phyloP scores from a whole-genome alignment of 2,113 vertebrate species.

The Paracanthobrama guichenoti region DNA sequence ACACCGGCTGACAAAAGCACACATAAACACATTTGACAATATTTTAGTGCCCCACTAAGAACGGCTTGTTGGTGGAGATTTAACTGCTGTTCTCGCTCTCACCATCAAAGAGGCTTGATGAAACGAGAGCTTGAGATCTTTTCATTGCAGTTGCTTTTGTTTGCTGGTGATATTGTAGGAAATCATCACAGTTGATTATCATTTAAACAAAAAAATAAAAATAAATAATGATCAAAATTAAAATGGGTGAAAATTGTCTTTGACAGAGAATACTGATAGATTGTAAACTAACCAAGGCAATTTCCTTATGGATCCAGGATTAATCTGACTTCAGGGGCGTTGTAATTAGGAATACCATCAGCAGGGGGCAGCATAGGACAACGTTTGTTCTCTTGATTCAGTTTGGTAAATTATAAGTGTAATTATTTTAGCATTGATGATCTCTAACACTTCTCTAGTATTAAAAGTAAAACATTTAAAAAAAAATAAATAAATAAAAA shows the following conservation, averaged over 20 bases:
- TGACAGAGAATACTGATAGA: background rate
- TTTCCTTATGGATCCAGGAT: background rate
- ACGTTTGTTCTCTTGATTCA: background rate
- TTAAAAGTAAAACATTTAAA: background rate
- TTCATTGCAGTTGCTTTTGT: constrained; percentile 16
- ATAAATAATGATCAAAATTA: no score
- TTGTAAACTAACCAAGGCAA: background rate
- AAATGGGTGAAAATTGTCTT: background rate
- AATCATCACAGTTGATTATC: background rate
- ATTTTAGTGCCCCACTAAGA: background rate
- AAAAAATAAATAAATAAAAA: no score
- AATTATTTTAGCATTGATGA: background rate
- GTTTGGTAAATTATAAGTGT: background rate
- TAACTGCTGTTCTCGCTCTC: constrained; percentile 20
- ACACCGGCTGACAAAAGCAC: constrained; percentile 36
- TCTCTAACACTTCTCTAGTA: background rate
- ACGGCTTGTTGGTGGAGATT: constrained; percentile 36
- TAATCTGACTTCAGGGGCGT: background rate
- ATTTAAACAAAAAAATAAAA: background rate
- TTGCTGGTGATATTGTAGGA: background rate
- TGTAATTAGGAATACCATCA: constrained; percentile 60
- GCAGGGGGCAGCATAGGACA: constrained; percentile 66
- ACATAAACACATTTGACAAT: constrained; percentile 46
- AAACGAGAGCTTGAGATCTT: constrained; percentile 41
- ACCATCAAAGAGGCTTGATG: constrained; percentile 37